Evolutionary conservation across 2,113 vertebrate genomes (phyloP), one percentile per base, ranked within the genome.

Genomic region (Monarcha castaneiventris): DNA sequence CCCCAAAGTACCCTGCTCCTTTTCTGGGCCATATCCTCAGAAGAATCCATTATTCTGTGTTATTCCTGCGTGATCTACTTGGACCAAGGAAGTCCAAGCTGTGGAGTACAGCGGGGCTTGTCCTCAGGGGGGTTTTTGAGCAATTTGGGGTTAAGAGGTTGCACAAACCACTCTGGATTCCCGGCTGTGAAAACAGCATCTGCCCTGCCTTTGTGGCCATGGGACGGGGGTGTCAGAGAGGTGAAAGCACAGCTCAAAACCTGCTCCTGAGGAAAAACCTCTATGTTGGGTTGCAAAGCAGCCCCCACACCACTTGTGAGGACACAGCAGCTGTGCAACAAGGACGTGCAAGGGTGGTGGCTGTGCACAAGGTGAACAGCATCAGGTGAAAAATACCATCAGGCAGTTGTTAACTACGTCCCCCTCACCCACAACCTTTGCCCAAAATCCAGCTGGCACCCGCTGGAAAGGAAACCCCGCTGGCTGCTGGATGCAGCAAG

Each of bases 401-500:
- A 18, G 16, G 54, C 39, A 11, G 20, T 19, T 66, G 73, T 54
- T 64, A 58, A 84, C 80, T 3, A 16, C 37, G 62, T 4, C 15
- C 44, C 23, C 10, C 26, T 67, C 6, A 0, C 16, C 49, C 56
- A 37, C 43, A 58, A 29, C 44, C 49, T 62, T 12, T 37, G 33
- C 87, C 81, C 71, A 59, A 63, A 58, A 22, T 26, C 43, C 15
- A 64, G 35, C 87, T 84, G 75, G 61, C 55, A 8, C 54, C 69
- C 62, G 20, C 10, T 41, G 81, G 25, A 89, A 81, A 80, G 95
- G 95, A 88, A 82, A 80, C 27, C 63, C 35, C 6, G 4, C 62
- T 63, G 71, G 64, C 66, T 41, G 89, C 71, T 92, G 90, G 93
- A 91, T 48, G 72, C 76, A 56, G 51, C 35, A 48, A 81, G 87